Conservation (phyloP, 2,113 vertebrate species). For the Lethenteron camtschaticum region DNA sequence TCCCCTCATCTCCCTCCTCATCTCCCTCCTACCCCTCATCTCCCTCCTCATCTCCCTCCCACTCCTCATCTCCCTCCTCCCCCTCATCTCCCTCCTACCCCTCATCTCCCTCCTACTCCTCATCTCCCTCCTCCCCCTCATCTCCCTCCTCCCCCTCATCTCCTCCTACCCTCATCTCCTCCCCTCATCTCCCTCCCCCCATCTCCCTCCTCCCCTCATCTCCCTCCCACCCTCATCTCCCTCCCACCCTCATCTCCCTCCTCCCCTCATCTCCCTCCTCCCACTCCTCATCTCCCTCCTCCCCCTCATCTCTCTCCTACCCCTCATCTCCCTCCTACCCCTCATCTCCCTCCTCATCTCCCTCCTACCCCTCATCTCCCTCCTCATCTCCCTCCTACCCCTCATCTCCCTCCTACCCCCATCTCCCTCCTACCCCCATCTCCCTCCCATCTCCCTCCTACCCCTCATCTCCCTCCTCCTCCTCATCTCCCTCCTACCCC, state of each 20-base stretch:
- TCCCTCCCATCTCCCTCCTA: accelerated
- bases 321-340: accelerated
- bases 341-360: accelerated
- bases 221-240: accelerated
- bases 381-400: accelerated
- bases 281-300: accelerated
- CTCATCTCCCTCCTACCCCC: accelerated
- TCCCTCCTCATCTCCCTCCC: too few species aligned
- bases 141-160: too few species aligned
- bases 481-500: accelerated
- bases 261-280: too few species aligned
- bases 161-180: too few species aligned
- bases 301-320: accelerated
- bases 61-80: too few species aligned
- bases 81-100: too few species aligned
- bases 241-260: accelerated
- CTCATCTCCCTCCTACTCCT: accelerated
- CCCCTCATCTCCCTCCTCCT: accelerated
- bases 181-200: too few species aligned
- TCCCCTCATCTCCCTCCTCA: too few species aligned
- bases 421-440: accelerated
- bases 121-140: too few species aligned
- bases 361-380: too few species aligned
- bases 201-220: accelerated
- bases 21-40: too few species aligned